phyloP scores from a whole-genome alignment of 2,113 vertebrate species.

The Colius striatus region DNA sequence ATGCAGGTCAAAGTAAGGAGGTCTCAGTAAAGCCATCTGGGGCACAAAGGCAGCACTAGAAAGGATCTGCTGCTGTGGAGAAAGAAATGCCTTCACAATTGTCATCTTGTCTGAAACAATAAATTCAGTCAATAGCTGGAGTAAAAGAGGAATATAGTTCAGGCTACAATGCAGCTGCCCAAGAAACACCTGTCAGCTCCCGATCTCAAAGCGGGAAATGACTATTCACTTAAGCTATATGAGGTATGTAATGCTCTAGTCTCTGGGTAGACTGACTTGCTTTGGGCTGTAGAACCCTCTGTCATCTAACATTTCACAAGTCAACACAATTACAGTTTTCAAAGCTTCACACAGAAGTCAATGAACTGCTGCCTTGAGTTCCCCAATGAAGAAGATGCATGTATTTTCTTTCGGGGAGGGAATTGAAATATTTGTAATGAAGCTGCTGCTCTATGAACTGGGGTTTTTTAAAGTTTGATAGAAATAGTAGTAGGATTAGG shows the following conservation, averaged over 20 bases:
- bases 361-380: neutral
- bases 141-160: neutral
- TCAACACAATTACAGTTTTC: neutral
- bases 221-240: neutral
- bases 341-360: neutral
- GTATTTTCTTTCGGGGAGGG: neutral
- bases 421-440: neutral
- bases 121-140: neutral
- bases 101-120: neutral
- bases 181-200: neutral
- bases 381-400: neutral
- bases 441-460: neutral
- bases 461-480: neutral
- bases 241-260: neutral
- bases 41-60: neutral
- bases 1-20: neutral
- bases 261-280: neutral
- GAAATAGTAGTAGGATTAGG: neutral
- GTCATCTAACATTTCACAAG: neutral
- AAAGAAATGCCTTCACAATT: neutral
- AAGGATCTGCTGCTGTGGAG: neutral
- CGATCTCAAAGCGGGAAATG: neutral
- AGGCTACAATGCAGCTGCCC: neutral
- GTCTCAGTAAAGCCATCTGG: neutral
- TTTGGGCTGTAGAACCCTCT: neutral